These are phyloP conservation scores for Vollenhovia emeryi DNA, from an alignment of 1,140 invertebrate genomes.

Conservation along the genomic window DNA sequence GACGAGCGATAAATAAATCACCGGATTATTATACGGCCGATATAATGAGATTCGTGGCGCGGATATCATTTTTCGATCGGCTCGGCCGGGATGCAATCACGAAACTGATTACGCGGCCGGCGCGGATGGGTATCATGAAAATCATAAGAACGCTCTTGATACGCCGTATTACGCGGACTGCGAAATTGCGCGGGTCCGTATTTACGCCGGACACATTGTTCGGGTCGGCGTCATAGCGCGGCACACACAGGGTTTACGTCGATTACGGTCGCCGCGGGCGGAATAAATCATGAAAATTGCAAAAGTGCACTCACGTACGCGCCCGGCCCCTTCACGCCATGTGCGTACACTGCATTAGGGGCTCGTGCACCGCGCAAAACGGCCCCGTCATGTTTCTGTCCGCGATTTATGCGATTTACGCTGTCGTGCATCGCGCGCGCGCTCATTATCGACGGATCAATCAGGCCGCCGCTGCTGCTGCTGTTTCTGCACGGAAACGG, in stretches of 20 bases:
- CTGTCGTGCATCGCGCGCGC: slow-evolving; percentile 4
- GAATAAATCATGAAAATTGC: slow-evolving; percentile 52
- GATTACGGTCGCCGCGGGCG: slow-evolving; percentile 41
- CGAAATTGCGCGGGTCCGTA: slow-evolving; percentile 13
- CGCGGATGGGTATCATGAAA: slow-evolving; percentile 33
- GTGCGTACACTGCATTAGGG: slow-evolving; percentile 15
- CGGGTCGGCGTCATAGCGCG: background rate
- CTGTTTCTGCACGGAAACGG: slow-evolving; percentile 6
- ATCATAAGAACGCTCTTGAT: slow-evolving; percentile 48
- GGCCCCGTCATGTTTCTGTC: slow-evolving; percentile 37
- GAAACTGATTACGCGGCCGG: slow-evolving; percentile 40
- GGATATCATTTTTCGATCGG: slow-evolving; percentile 42
- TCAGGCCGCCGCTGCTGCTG: slow-evolving; percentile 12
- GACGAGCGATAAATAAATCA: slow-evolving; percentile 49
- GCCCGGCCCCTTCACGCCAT: background rate
- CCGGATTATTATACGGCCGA: slow-evolving; percentile 2
- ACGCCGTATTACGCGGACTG: slow-evolving; percentile 12
- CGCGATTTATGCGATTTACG: slow-evolving; percentile 52
- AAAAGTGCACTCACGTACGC: slow-evolving; percentile 8
- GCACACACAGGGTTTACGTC: slow-evolving; percentile 2
- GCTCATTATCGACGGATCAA: slow-evolving; percentile 50
- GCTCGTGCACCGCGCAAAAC: background rate
- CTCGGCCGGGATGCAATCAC: slow-evolving; percentile 10
- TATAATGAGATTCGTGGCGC: slow-evolving; percentile 49
- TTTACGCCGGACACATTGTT: slow-evolving; percentile 10